These are phyloP conservation scores for Calonectris borealis DNA, from an alignment of 2,113 vertebrate species.

Conservation along the genomic window DNA sequence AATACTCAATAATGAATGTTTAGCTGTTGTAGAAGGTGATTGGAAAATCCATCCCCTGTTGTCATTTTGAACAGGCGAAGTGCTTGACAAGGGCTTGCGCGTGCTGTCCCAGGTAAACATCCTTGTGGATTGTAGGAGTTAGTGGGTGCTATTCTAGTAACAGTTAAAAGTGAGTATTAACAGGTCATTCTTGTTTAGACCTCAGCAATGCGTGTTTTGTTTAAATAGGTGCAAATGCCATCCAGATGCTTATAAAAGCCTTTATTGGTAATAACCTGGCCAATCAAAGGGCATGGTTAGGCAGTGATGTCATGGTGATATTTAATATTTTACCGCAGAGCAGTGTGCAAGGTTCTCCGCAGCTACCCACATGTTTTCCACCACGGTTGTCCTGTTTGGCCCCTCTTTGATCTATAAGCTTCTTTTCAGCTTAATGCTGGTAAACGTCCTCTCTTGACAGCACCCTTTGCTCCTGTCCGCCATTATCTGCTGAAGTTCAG, in stretches of 20 bases:
- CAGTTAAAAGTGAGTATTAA: conserved; percentile 80
- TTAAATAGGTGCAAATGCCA: conserved; percentile 86
- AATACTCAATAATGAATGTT: background rate
- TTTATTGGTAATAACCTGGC: conserved; percentile 80
- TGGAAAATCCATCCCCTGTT: background rate
- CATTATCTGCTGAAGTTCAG: conserved; percentile 83
- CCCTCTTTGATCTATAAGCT: conserved; percentile 79
- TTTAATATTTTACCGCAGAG: conserved; percentile 79
- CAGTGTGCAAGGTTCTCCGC: conserved; percentile 64
- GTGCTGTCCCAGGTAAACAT: conserved; percentile 57
- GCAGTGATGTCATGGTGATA: conserved; percentile 76
- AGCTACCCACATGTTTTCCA: conserved; percentile 75
- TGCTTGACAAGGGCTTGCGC: background rate
- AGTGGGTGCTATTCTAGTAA: conserved; percentile 79
- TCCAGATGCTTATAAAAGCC: conserved; percentile 84
- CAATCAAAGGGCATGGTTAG: conserved; percentile 79
- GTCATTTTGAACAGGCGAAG: background rate
- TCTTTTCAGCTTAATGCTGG: conserved; percentile 79
- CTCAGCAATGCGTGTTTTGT: conserved; percentile 80
- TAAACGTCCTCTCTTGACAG: conserved; percentile 79
- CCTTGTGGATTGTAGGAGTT: conserved; percentile 68
- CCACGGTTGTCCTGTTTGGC: conserved; percentile 68
- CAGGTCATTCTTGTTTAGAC: conserved; percentile 83
- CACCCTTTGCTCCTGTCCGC: conserved; percentile 79
- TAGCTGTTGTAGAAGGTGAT: background rate